phyloP scores from a whole-genome alignment of 2,888 invertebrate genomes.

The Sturmia bella region DNA sequence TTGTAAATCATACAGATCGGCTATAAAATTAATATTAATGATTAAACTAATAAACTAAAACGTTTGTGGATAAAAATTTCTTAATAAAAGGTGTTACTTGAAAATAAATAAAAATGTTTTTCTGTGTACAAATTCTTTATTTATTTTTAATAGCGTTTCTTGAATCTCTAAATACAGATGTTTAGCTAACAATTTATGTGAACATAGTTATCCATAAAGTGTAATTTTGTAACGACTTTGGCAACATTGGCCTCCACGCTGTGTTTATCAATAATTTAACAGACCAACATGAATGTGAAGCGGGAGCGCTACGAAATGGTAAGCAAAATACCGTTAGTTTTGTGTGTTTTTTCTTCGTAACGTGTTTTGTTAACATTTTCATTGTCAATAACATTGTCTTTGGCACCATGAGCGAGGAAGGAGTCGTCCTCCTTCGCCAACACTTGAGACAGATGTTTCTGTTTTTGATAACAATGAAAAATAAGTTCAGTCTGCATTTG shows the following conservation, averaged over 20 bases:
- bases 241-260: not conserved
- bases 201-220: not conserved
- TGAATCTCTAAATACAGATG: too few species aligned
- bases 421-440: not conserved
- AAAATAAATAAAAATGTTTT: too few species aligned
- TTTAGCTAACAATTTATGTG: too few species aligned
- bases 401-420: too few species aligned
- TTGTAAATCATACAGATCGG: too few species aligned
- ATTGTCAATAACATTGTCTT: constrained; percentile 10
- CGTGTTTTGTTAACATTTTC: constrained; percentile 35
- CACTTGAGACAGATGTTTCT: constrained; percentile 60
- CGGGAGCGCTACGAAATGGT: not conserved
- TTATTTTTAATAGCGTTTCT: too few species aligned
- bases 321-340: constrained; percentile 33
- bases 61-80: too few species aligned
- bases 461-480: constrained; percentile 57
- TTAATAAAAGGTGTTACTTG: too few species aligned
- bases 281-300: constrained; percentile 11
- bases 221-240: not conserved
- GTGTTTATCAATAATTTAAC: constrained; percentile 40
- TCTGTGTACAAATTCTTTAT: too few species aligned
- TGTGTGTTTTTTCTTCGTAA: constrained; percentile 11
- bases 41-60: too few species aligned
- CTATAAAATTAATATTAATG: too few species aligned
- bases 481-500: constrained; percentile 66